These are phyloP conservation scores for Uropsilus gracilis DNA, from an alignment of 2,113 vertebrate genomes.

Conservation along the genomic window DNA sequence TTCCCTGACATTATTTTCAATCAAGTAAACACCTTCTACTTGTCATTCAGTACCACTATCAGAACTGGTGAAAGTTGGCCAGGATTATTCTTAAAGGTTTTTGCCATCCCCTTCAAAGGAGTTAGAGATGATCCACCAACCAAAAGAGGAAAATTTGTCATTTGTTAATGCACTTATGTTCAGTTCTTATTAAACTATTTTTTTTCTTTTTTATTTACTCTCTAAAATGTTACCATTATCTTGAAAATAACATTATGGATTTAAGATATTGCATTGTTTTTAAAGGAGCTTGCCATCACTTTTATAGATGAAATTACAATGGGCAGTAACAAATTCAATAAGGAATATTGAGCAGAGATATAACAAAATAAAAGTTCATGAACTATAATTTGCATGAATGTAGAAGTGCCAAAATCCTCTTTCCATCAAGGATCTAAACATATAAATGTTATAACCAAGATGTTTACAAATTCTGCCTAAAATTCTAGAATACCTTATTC, in stretches of 20 bases:
- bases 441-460: background rate
- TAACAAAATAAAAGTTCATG: background rate
- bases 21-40: background rate
- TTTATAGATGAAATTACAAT: slow-evolving; percentile 10
- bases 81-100: background rate
- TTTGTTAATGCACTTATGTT: background rate
- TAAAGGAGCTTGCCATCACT: background rate
- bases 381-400: background rate
- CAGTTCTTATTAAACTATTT: background rate
- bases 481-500: background rate
- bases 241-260: background rate
- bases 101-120: background rate
- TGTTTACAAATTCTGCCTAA: background rate
- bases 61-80: background rate
- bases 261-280: background rate
- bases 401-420: background rate
- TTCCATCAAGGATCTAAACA: background rate
- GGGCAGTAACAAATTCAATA: background rate
- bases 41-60: background rate
- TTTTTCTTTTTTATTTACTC: background rate
- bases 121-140: background rate
- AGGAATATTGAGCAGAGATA: background rate
- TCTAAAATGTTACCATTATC: background rate
- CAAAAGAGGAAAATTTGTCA: background rate
- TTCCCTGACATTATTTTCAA: background rate